Evolutionary conservation across 1,140 invertebrate genomes (phyloP).

Genomic region (Drosophila ironensis): DNA sequence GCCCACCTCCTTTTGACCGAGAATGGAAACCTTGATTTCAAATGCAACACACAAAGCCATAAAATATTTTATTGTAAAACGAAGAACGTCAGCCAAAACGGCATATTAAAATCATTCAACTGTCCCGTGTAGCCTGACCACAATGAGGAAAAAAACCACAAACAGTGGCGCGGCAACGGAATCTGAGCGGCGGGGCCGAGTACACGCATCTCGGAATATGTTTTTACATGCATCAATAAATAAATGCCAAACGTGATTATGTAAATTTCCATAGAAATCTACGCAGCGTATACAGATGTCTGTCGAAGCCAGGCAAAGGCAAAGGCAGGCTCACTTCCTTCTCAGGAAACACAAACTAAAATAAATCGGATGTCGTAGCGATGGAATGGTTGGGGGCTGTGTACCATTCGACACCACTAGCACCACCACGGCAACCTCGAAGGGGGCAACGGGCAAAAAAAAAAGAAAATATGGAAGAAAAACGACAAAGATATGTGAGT

Average conservation of each 20-base stretch:
- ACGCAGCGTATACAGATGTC: constrained; percentile 33
- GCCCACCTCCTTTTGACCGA: neutral
- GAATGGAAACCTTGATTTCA: constrained; percentile 53
- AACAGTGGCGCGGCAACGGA: neutral
- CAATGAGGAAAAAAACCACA: constrained; percentile 19
- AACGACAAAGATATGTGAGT: constrained; percentile 21
- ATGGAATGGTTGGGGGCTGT: neutral
- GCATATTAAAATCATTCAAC: constrained; percentile 72
- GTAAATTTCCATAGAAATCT: constrained; percentile 74
- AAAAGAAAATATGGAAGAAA: neutral
- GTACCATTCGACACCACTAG: neutral
- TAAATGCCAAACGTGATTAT: constrained; percentile 80
- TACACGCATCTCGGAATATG: constrained; percentile 51
- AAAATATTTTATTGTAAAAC: constrained; percentile 68
- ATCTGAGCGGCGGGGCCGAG: neutral
- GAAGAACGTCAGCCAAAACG: constrained; percentile 48
- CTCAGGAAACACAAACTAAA: constrained; percentile 44
- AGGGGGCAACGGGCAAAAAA: neutral
- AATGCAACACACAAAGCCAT: constrained; percentile 71
- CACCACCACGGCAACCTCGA: constrained; percentile 40
- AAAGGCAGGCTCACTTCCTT: constrained; percentile 18
- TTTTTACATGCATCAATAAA: constrained; percentile 77
- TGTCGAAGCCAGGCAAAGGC: constrained; percentile 34
- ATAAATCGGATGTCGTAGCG: constrained; percentile 26
- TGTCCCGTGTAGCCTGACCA: constrained; percentile 55